These are phyloP conservation scores for Automeris io DNA, from an alignment of 2,888 invertebrate genomes.

Conservation along the genomic window DNA sequence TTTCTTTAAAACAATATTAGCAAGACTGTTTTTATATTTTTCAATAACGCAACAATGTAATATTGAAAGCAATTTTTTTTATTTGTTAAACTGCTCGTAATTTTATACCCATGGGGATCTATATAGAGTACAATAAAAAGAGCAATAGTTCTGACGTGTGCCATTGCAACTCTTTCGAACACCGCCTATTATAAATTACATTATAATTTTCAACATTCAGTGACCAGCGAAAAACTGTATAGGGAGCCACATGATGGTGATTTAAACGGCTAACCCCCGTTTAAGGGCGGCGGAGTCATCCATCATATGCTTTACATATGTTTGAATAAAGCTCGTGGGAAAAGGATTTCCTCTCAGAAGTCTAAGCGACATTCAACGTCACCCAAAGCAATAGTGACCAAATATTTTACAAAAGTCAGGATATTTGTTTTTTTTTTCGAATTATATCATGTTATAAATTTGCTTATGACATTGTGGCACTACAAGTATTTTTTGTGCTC, in stretches of 20 bases:
- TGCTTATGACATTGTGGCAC: too few species aligned
- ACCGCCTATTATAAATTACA: conserved; percentile 57
- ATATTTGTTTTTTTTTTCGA: too few species aligned
- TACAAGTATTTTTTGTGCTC: too few species aligned
- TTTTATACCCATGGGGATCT: conserved; percentile 45
- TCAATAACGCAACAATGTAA: conserved; percentile 6
- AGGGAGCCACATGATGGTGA: conserved; percentile 64
- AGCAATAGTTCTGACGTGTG: conserved; percentile 66
- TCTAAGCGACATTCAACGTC: conserved; percentile 60
- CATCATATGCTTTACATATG: conserved; percentile 79
- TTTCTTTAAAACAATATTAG: too few species aligned
- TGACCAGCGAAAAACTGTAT: conserved; percentile 68
- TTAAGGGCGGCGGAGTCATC: conserved; percentile 64
- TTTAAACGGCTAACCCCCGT: conserved; percentile 68
- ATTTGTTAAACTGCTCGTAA: conserved; percentile 27
- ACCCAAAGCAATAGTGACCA: conserved; percentile 41
- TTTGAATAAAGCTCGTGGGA: conserved; percentile 78
- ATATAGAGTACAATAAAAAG: conserved; percentile 64
- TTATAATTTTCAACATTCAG: conserved; percentile 67
- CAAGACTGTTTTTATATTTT: too few species aligned
- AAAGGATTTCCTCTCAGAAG: conserved; percentile 76
- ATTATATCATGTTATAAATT: too few species aligned
- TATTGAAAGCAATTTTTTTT: conserved; percentile 15
- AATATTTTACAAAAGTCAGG: conserved; percentile 3
- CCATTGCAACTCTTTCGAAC: conserved; percentile 59